Conservation (phyloP, 2,888 invertebrate species). For the Athripsodes cinereus region DNA sequence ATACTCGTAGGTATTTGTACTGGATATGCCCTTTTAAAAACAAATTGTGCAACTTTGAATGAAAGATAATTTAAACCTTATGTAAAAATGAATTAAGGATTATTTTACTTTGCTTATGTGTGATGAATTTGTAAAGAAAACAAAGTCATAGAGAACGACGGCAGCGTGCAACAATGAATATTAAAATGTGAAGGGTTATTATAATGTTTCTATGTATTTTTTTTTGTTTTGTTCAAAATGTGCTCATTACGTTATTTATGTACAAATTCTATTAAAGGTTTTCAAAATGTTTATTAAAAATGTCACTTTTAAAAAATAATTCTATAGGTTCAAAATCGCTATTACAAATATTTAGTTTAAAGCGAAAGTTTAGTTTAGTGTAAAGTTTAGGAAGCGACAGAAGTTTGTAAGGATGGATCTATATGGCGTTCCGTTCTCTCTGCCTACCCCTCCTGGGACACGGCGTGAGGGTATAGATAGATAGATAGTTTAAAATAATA, state of each 20-base stretch:
- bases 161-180: constrained; percentile 25
- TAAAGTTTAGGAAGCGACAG: no score
- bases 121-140: constrained; percentile 5
- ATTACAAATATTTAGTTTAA: no score
- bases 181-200: constrained; percentile 27
- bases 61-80: constrained; percentile 9
- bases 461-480: no score
- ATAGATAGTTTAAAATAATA: no score
- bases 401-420: no score
- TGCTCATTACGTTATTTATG: constrained; percentile 3
- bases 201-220: constrained; percentile 9
- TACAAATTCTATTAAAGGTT: background rate
- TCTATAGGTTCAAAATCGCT: no score
- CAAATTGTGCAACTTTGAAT: constrained; percentile 19
- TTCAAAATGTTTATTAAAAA: constrained; percentile 3
- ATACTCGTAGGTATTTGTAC: background rate
- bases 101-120: constrained; percentile 3
- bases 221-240: constrained; percentile 7
- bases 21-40: constrained; percentile 15
- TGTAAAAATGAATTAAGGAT: background rate
- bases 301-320: no score
- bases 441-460: no score
- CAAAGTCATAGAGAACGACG: no score
- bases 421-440: no score
- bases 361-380: no score